A percentile compares a stretch with the other conserved stretches of the same genome.
These are phyloP conservation scores for Apus apus DNA, from an alignment of 2,113 vertebrate genomes.

Conservation along the genomic window DNA sequence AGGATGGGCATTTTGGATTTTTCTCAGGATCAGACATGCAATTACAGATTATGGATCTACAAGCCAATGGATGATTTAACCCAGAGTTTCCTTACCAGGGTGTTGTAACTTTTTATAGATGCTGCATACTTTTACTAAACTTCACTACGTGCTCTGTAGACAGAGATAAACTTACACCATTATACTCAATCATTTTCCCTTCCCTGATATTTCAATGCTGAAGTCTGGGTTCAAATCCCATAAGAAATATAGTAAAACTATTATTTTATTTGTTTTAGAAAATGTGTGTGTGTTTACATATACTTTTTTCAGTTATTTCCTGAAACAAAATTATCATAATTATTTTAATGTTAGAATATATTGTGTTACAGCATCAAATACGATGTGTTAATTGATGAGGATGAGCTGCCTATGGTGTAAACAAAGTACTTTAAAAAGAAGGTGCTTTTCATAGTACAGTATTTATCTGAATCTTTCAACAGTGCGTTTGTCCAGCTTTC, in stretches of 20 bases:
- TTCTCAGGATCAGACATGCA: not conserved
- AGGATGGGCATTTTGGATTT: not conserved
- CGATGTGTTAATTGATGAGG: not conserved
- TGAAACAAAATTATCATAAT: not conserved
- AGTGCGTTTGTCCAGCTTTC: slow-evolving; percentile 82
- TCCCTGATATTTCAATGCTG: not conserved
- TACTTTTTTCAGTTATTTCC: not conserved
- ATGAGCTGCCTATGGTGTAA: not conserved
- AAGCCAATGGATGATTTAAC: not conserved
- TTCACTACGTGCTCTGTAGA: not conserved
- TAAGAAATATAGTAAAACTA: not conserved
- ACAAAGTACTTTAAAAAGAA: not conserved
- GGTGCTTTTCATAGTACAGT: not conserved
- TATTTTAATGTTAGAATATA: not conserved
- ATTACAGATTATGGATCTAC: not conserved
- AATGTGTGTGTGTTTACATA: not conserved
- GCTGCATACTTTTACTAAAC: not conserved
- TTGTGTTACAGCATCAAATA: not conserved
- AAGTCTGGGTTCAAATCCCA: not conserved
- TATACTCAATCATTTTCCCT: not conserved
- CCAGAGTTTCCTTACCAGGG: not conserved
- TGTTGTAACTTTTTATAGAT: not conserved
- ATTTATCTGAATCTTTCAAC: not conserved
- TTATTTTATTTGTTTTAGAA: not conserved
- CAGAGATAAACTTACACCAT: not conserved